Evolutionary conservation across 2,113 vertebrate species (phyloP).

Genomic region (Sinocyclocheilus maitianheensis): DNA sequence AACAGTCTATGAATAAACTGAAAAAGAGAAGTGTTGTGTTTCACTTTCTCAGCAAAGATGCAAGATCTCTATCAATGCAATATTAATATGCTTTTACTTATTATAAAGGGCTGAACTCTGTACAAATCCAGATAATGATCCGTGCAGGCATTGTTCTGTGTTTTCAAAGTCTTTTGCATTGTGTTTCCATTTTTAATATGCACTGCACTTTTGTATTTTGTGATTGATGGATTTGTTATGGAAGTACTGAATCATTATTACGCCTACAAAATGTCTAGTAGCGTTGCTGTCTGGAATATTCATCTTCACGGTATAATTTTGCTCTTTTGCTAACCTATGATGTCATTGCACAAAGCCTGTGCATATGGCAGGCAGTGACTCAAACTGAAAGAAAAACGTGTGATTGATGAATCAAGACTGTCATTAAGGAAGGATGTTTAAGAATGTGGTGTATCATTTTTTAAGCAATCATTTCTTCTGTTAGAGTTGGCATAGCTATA

Average conservation of each 20-base stretch:
- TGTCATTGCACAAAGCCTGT: background rate
- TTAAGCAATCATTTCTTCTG: background rate
- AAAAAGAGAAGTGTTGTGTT: constrained; percentile 47
- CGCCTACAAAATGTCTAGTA: background rate
- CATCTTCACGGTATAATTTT: background rate
- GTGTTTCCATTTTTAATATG: background rate
- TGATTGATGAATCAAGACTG: background rate
- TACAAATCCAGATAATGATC: background rate
- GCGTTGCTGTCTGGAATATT: background rate
- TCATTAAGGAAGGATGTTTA: background rate
- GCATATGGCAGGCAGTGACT: background rate
- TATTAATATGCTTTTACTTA: background rate
- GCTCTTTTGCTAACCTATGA: background rate
- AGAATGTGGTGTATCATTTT: background rate
- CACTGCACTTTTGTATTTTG: background rate
- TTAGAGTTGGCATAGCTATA: background rate
- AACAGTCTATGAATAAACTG: constrained; percentile 30
- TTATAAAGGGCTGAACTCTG: background rate
- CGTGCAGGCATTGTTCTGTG: background rate
- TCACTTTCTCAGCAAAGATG: constrained; percentile 39
- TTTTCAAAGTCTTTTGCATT: background rate
- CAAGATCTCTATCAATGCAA: background rate
- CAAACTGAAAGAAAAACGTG: background rate
- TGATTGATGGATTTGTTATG: background rate
- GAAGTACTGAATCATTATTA: background rate